phyloP scores from a whole-genome alignment of 92 coral and sea anemone genomes.

The Phenganax marumi region DNA sequence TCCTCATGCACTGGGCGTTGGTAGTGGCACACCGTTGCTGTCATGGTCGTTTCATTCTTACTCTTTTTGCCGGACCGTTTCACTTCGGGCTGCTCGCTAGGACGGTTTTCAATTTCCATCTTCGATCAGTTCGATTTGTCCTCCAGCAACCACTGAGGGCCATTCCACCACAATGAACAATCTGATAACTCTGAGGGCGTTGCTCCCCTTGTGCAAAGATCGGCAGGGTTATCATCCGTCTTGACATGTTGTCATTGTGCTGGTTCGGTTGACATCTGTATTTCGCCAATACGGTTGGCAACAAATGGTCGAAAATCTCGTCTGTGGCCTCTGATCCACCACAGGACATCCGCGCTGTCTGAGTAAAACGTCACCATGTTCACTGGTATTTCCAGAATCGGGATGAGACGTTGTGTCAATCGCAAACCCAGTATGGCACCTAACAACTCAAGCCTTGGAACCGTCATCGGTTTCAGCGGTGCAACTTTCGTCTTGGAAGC shows the following conservation, averaged over 20 bases:
- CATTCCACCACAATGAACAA: no score
- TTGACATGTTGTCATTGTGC: slow-evolving; percentile 1
- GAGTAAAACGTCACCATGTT: slow-evolving; percentile 1
- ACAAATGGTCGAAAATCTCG: background rate
- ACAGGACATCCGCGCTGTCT: no score
- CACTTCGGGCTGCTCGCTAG: background rate
- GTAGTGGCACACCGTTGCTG: slow-evolving; percentile 2
- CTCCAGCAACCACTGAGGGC: slow-evolving; percentile 33
- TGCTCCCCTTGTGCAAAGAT: no score
- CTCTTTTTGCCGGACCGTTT: no score
- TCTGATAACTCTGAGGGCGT: no score
- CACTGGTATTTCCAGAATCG: slow-evolving; percentile 25
- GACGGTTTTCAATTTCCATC: background rate
- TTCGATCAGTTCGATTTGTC: background rate
- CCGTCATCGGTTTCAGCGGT: no score
- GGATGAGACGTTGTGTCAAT: slow-evolving; percentile 43
- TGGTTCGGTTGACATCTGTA: slow-evolving; percentile 2
- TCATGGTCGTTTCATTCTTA: background rate
- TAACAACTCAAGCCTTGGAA: slow-evolving; percentile 59
- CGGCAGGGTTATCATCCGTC: background rate
- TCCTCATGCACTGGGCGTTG: background rate
- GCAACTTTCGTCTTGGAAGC: no score
- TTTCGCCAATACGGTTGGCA: slow-evolving; percentile 1
- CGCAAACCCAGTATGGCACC: slow-evolving; percentile 55
- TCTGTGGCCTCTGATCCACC: no score